Evolutionary conservation across 2,797 vertebrate genomes (phyloP).

Genomic region (Xenopus petersii): DNA sequence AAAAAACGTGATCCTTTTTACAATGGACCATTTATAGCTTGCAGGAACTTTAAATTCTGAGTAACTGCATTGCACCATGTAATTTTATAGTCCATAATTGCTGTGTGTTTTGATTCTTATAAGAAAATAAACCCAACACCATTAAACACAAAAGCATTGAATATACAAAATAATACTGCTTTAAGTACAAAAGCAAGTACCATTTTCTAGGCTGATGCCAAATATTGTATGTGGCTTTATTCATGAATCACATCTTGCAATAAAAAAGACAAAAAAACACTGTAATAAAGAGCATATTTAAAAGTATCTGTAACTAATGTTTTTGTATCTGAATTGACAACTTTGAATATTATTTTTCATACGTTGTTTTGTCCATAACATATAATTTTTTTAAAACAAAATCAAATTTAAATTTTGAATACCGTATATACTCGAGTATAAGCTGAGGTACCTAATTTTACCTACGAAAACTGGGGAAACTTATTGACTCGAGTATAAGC

Average conservation of each 20-base stretch:
- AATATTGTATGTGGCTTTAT: slow-evolving; percentile 5
- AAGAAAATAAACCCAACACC: background rate
- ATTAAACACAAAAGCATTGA: slow-evolving; percentile 29
- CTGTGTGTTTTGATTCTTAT: background rate
- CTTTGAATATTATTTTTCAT: too few species aligned
- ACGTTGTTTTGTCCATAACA: too few species aligned
- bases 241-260: background rate
- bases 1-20: background rate
- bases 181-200: slow-evolving; percentile 29
- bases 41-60: background rate
- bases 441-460: too few species aligned
- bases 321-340: too few species aligned
- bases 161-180: slow-evolving; percentile 13
- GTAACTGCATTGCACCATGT: background rate
- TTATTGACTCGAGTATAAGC: too few species aligned
- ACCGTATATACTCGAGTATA: too few species aligned
- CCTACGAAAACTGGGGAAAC: too few species aligned
- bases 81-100: background rate
- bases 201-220: background rate
- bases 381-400: too few species aligned
- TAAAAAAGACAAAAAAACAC: background rate
- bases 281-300: too few species aligned
- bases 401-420: too few species aligned
- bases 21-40: background rate
- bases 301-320: too few species aligned